These are phyloP conservation scores for Eumerus sabulonum DNA, from an alignment of 2,888 invertebrate genomes.

Conservation along the genomic window DNA sequence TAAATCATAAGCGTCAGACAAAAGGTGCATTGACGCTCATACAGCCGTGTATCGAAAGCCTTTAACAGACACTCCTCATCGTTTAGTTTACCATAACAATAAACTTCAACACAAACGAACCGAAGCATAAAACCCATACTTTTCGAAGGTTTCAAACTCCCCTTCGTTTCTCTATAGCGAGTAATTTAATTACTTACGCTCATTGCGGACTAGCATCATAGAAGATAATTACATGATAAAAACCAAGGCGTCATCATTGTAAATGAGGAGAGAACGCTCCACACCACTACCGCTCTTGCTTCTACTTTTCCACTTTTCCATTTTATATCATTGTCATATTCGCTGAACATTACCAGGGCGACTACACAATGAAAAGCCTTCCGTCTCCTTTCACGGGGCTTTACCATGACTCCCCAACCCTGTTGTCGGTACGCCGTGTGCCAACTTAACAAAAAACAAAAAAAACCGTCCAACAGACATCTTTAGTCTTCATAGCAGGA, in stretches of 20 bases:
- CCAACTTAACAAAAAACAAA: constrained; percentile 38
- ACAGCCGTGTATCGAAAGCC: too few relatives aligned
- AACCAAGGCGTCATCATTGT: constrained; percentile 63
- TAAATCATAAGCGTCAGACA: too few relatives aligned
- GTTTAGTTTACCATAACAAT: not conserved
- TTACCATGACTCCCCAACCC: not conserved
- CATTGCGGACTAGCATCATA: constrained; percentile 72
- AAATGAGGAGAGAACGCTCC: constrained; percentile 29
- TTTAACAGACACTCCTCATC: not conserved
- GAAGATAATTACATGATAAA: constrained; percentile 68
- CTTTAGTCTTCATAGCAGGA: constrained; percentile 6
- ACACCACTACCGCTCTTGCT: constrained; percentile 10
- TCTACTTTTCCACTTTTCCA: constrained; percentile 31
- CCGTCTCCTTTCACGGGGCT: constrained; percentile 6
- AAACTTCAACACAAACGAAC: too few relatives aligned
- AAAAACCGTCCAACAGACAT: constrained; percentile 18
- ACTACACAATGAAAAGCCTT: constrained; percentile 50
- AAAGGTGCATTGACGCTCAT: too few relatives aligned
- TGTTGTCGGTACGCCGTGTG: constrained; percentile 10
- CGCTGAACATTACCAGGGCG: constrained; percentile 60
- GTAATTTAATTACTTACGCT: constrained; percentile 79
- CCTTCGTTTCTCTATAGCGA: constrained; percentile 67
- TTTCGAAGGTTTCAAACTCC: not conserved
- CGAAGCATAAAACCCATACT: not conserved
- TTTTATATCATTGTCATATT: constrained; percentile 61